Percentiles rank a stretch among this genome's conserved stretches.
Evolutionary conservation across 1,140 invertebrate species (phyloP).

Genomic region (Helicoverpa armigera): DNA sequence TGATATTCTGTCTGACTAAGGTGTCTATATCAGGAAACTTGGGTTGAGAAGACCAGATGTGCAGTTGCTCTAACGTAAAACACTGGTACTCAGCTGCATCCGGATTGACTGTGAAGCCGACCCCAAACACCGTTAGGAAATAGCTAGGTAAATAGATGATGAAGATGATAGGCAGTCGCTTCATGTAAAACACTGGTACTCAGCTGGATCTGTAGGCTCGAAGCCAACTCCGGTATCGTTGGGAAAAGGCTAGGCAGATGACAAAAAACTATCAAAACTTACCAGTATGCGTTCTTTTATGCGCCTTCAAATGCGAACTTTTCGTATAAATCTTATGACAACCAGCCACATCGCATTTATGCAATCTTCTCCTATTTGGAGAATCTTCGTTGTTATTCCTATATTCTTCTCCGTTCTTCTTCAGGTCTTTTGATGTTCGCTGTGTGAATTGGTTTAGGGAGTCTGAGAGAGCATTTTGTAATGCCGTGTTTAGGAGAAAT

Average conservation of each 20-base stretch:
- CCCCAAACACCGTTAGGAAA: too few species aligned
- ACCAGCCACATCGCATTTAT: constrained; percentile 97
- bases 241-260: neutral
- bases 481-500: constrained; percentile 73
- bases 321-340: constrained; percentile 99
- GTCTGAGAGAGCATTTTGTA: constrained; percentile 71
- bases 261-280: constrained; percentile 73
- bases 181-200: too few species aligned
- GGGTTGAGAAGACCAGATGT: too few species aligned
- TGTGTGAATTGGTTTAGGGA: constrained; percentile 62
- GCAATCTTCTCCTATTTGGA: constrained; percentile 85
- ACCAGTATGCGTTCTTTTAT: constrained; percentile 99
- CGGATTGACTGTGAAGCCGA: too few species aligned
- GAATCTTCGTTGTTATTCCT: constrained; percentile 56
- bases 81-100: too few species aligned
- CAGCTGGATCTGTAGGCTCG: too few species aligned
- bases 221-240: too few species aligned
- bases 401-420: constrained; percentile 49
- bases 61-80: too few species aligned
- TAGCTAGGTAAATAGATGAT: neutral
- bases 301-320: constrained; percentile 98
- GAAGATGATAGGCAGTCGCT: neutral
- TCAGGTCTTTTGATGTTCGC: constrained; percentile 14
- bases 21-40: too few species aligned
- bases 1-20: too few species aligned